Evolutionary conservation across 2,113 vertebrate species (phyloP), one percentile per base, ranked within the genome.

Genomic region (Varanus komodoensis): DNA sequence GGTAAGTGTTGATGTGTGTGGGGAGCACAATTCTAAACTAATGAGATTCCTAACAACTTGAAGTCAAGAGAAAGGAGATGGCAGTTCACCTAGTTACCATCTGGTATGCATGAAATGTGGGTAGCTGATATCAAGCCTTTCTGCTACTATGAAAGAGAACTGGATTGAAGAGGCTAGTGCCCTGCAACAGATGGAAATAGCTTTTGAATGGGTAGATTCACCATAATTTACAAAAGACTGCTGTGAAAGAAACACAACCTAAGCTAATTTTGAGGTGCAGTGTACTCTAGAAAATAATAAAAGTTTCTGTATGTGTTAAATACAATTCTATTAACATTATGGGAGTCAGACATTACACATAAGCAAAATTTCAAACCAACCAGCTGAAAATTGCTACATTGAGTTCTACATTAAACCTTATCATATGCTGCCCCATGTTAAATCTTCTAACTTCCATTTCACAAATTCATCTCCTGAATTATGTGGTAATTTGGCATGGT

Each of bases 31-130:
- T 57, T 82, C 82, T 54, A 69, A 82, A 69, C 34, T 38, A 81
- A 88, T 52, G 12, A 52, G 64, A 69, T 88, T 88, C 15, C 14
- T 57, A 82, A 73, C n/a, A 82, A 82, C n/a, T 82, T 71, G 80
- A 82, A 50, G 79, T n/a, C 78, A 88, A 32, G 69, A 79, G 75
- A 44, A 87, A 87, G 77, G 77, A 79, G 79, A 83, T 84, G 54
- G 57, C 71, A 89, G 79, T 75, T 88, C 52, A 77, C 80, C n/a
- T 86, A 64, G 44, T 0, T 4, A 77, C 12, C 84, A 90, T 32
- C 21, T 91, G 73, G 27, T 12, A 71, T 0, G 84, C 73, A 93
- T 52, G 48, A 83, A 67, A 82, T 83, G 54, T 83, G 79, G 54
- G 79, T 52, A 68, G 54, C 44, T 38, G 48, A 50, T 68, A 67